Evolutionary conservation across 2,888 invertebrate species (phyloP).

Genomic region (Germaria angustata): DNA sequence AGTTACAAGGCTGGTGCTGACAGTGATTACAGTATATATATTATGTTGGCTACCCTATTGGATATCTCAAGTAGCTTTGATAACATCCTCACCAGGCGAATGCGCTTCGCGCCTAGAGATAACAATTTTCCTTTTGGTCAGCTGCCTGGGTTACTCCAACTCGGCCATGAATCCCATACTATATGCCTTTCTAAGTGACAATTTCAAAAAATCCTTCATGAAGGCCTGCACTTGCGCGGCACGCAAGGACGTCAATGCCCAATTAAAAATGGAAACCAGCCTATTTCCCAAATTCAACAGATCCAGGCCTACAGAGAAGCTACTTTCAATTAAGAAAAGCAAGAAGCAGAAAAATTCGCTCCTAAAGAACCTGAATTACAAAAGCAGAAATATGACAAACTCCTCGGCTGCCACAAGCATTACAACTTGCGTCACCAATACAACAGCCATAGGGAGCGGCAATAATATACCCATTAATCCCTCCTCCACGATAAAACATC

Average conservation of each 20-base stretch:
- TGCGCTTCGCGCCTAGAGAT: slow-evolving; percentile 88
- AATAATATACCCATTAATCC: slow-evolving; percentile 44
- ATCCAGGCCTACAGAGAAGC: slow-evolving; percentile 74
- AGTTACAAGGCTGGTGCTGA: slow-evolving; percentile 94
- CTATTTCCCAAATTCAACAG: slow-evolving; percentile 83
- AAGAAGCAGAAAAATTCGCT: slow-evolving; percentile 71
- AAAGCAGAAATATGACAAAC: slow-evolving; percentile 45
- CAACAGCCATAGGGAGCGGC: slow-evolving; percentile 65
- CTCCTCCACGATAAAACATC: slow-evolving; percentile 62
- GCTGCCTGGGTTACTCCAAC: slow-evolving; percentile 89
- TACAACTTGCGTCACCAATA: slow-evolving; percentile 66
- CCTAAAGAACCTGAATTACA: slow-evolving; percentile 70
- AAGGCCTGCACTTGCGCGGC: slow-evolving; percentile 94
- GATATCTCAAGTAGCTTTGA: slow-evolving; percentile 92
- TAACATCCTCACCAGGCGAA: slow-evolving; percentile 86
- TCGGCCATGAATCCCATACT: slow-evolving; percentile 96
- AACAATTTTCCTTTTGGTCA: slow-evolving; percentile 91
- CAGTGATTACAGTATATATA: slow-evolving; percentile 94
- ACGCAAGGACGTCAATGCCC: slow-evolving; percentile 91
- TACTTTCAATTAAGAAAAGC: slow-evolving; percentile 68
- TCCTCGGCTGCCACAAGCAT: slow-evolving; percentile 66
- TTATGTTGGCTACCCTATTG: slow-evolving; percentile 96
- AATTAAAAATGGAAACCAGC: slow-evolving; percentile 92
- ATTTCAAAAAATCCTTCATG: slow-evolving; percentile 96
- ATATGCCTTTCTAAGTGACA: slow-evolving; percentile 95